These are phyloP conservation scores for Genyomyrus donnyi DNA, from an alignment of 2,113 vertebrate species.

Conservation along the genomic window DNA sequence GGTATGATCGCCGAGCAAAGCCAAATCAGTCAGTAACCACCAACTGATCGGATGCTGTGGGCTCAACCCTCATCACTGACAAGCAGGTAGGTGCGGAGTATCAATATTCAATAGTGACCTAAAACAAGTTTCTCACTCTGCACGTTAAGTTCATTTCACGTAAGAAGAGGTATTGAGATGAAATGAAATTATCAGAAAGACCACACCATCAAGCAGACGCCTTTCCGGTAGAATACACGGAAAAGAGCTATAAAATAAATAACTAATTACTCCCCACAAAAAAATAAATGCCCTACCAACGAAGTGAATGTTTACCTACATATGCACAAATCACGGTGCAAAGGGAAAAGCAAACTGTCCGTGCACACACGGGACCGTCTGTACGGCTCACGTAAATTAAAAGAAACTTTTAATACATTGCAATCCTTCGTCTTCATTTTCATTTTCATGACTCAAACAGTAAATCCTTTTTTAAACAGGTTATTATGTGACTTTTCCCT, in stretches of 20 bases:
- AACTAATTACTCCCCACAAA: not conserved
- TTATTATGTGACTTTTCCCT: not conserved
- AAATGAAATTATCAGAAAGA: not conserved
- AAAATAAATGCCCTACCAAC: not conserved
- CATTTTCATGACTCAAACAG: not conserved
- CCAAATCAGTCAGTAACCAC: not conserved
- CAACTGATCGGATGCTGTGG: not conserved
- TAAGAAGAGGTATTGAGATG: not conserved
- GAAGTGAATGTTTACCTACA: not conserved
- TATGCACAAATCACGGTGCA: not conserved
- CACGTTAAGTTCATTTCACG: not conserved
- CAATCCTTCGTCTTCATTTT: not conserved
- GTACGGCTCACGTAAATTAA: not conserved
- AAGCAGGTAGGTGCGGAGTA: not conserved
- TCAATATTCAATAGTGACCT: not conserved
- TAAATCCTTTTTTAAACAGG: not conserved
- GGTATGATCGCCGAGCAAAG: not conserved
- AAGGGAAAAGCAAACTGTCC: not conserved
- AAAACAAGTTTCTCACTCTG: not conserved
- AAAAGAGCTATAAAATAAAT: not conserved
- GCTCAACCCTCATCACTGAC: not conserved
- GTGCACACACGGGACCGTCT: not conserved
- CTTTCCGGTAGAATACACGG: not conserved
- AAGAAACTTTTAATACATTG: not conserved
- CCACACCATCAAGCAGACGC: not conserved